Base-by-base conservation (phyloP, 2,888 invertebrate species). In the Dicyrtoma fusca region DNA sequence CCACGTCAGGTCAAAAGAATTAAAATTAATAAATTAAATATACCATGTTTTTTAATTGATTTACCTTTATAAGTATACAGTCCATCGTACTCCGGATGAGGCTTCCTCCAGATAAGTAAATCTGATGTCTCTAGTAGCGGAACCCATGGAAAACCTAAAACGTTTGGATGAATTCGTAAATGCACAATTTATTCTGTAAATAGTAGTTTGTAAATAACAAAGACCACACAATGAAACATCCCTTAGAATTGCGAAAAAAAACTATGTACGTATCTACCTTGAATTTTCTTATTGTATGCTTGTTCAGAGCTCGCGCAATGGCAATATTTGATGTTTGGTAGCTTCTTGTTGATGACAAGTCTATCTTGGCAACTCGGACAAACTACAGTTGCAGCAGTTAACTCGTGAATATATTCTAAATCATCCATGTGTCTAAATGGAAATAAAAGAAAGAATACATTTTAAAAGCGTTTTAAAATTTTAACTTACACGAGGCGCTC, bases 41-140 rank as follows among this genome's bases (percentile, higher is more conserved):
- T 62, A 42, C n/a, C 10, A 11, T 59, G 8, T 23, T n/a, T 62
- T 34, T n/a, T n/a, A n/a, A n/a, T n/a, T 34, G 34, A 44, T 21
- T 73, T 77, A 85, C 89, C 87, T 88, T 94, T 94, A 82, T 94
- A 94, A 17, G 92, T 89, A 82, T 88, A 94, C 45, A 91, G 85
- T 0, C 92, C 91, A 59, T 87, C 86, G 79, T 90, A 83, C 34
- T 82, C 77, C 3, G 79, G 76, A 75, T 85, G 89, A 81, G 90
- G 88, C 79, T 89, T 89, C 73, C 91, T 86, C 94, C 94, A 95
- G 47, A 94, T 90, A 14, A 92, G 85, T 82, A 93, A 88, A 81
- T 92, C 91, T 66, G 90, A 87, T 14, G 91, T 88, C 82, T 92
- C 91, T 80, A 94, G 88, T 82, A 91, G 94, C 0, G 92, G 91